Base-by-base conservation (phyloP, 2,797 vertebrate genomes). In the Rhinogobio ventralis region DNA sequence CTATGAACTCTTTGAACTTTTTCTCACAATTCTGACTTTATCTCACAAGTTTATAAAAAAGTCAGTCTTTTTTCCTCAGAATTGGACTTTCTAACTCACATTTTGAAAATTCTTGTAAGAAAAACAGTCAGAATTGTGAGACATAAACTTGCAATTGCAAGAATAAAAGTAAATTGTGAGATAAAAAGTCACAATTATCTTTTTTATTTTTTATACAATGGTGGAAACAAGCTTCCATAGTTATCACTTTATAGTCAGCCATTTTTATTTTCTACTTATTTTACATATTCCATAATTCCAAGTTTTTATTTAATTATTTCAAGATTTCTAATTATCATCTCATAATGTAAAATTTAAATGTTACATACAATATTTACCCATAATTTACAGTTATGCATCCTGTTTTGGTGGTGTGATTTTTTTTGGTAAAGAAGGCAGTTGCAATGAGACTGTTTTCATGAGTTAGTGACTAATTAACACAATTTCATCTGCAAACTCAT, bases 381-480 rank as follows among this genome's bases (percentile, higher is more conserved):
- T 73, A 19, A 19, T 51, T 33, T 36, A 10, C 66, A 25, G 15
- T 7, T 60, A 42, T 62, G 4, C 45, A 36, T 69, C 23, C n/a
- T 81, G 66, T 55, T 69, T 81, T 20, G 1, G 7, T 28, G 5
- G 11, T 5, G 5, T 20, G 7, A 25, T 9, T 42, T 9, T 42
- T 42, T 69, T 69, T 7, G n/a, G 17, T 67, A 14, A 55, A 80
- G 51, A 67, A 33, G 30, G 15, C 67, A 45, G 25, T 53, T 72
- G 79, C 25, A 17, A 5, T 46, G 30, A 33, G 11, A 64, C 30
- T 42, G 72, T 66, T 62, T 71, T 28, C 53, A 55, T 62, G 80
- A 73, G 53, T 62, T 72, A 45, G 80, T 82, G 53, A n/a, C 69
- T 82, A 82, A 82, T 82, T 73, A 82, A 73, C 80, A 82, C 80